Base-by-base conservation (phyloP, 2,888 invertebrate species). In the Horisme vitalbata region DNA sequence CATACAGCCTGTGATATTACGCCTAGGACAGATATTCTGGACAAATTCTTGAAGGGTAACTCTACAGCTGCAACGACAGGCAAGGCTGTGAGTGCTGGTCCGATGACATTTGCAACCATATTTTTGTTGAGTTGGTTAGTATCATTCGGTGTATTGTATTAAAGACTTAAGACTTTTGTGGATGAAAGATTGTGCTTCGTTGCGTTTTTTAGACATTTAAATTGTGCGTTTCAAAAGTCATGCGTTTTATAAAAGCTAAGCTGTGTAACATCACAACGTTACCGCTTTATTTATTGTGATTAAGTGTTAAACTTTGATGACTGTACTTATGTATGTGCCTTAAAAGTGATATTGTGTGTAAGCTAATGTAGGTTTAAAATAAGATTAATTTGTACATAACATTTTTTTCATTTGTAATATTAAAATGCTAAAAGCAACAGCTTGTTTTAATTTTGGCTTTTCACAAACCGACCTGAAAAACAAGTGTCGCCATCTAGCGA, bases 1-100 rank as follows among this genome's bases (percentile, higher is more conserved):
- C 93, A 93, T 34, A 95, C 95, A 0, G 92, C 93, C 0, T 95
- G 95, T 65, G 93, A 93, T 65, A 86, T 91, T 3, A 93, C 91
- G 4, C 81, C 90, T 0, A 88, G 91, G 45, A 85, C 91, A 0
- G 92, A 92, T 52, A 82, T 92, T 14, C 79, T 92, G 27, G 90
- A 88, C 33, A 91, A 88, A 59, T 79, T 92, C 33, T 87, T 83
- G 5, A 82, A 87, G 48, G 23, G 20, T 3, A 49, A 49, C 18
- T 9, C 44, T 2, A 33, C 33, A 0, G 81, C 76, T 46, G 74
- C 36, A 4, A 68, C 41, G 3, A 68, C 71, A 1, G 82, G 67
- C 10, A 68, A 77, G 1, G 71, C 66, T 1, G 47, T 45, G 0
- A 31, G 38, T 4, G 34, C 67, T 3, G 57, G 61, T 18, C 69